Evolutionary conservation across 2,888 invertebrate species (phyloP).

Genomic region (Aphidoletes aphidimyza): DNA sequence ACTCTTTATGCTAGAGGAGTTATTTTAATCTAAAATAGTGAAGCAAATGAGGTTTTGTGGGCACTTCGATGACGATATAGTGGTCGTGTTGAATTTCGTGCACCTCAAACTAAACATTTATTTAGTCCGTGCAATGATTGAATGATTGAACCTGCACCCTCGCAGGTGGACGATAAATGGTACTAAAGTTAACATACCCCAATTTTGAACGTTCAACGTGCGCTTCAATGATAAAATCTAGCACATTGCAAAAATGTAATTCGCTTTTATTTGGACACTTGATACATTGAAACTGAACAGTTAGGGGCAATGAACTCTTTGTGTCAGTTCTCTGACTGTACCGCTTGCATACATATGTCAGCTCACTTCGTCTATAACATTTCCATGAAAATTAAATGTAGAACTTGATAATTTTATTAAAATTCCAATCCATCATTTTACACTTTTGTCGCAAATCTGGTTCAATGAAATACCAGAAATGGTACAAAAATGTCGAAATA

Average conservation of each 20-base stretch:
- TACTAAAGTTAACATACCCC: background rate
- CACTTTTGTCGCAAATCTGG: background rate
- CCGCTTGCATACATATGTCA: background rate
- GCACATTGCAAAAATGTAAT: background rate
- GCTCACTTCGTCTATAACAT: background rate
- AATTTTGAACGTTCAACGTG: background rate
- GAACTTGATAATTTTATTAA: slow-evolving; percentile 29
- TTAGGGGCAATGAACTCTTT: background rate
- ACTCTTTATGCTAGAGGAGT: too few species aligned
- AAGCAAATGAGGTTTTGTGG: too few species aligned
- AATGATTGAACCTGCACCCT: background rate
- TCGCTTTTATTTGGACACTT: background rate
- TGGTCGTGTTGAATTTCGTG: too few species aligned
- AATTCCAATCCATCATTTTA: slow-evolving; percentile 33
- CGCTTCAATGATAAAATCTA: background rate
- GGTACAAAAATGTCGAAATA: background rate
- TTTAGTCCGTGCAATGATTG: background rate
- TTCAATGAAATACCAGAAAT: background rate
- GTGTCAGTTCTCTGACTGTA: background rate
- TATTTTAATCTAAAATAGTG: too few species aligned
- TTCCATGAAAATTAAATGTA: slow-evolving; percentile 36
- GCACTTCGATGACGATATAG: too few species aligned
- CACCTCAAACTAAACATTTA: too few species aligned
- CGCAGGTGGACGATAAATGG: background rate
- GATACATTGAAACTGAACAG: slow-evolving; percentile 14